Evolutionary conservation across 2,113 vertebrate genomes (phyloP), one percentile per base, ranked within the genome.

Genomic region (Candoia aspera): DNA sequence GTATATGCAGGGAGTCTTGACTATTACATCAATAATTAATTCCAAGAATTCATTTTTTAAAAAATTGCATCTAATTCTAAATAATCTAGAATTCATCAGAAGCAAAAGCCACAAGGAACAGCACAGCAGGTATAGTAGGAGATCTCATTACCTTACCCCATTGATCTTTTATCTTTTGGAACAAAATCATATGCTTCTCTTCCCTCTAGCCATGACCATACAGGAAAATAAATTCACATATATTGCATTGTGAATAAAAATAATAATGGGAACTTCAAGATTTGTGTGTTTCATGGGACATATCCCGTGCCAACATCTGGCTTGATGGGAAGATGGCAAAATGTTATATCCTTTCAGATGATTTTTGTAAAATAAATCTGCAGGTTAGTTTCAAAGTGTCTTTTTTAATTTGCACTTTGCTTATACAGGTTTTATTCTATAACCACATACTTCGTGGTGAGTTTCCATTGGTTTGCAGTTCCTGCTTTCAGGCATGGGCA

Each of bases 311-410:
- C 26, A 12, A 19, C 29, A 12, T 87, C 23, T 88, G 54, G 17
- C 37, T 87, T 83, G 19, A 23, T 60, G 12, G 68, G 6, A 84
- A 92, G 42, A 29, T 21, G 21, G 55, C 53, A n/a, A 84, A 21
- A 37, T 24, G 33, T 79, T 57, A 53, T 46, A 87, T 26, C 37
- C n/a, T 46, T 90, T 84, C 33, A 49, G 23, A 11, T 87, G 73
- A 49, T 17, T 79, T 37, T 87, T 79, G 85, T n/a, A 91, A 79
- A 79, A 84, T 12, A 60, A 68, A n/a, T 91, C 68, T 68, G 42
- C 4, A 79, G 68, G 64, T 55, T 59, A 24, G 46, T 92, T 21
- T 58, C 33, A 91, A 57, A 73, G 55, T 49, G 29, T 86, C 15
- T 86, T 73, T 73, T 84, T 46, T 49, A 46, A 86, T 58, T 87